Percentiles rank a stretch among this genome's conserved stretches.
Evolutionary conservation across 2,797 vertebrate genomes (phyloP).

Genomic region (Zenarchopterus dispar): DNA sequence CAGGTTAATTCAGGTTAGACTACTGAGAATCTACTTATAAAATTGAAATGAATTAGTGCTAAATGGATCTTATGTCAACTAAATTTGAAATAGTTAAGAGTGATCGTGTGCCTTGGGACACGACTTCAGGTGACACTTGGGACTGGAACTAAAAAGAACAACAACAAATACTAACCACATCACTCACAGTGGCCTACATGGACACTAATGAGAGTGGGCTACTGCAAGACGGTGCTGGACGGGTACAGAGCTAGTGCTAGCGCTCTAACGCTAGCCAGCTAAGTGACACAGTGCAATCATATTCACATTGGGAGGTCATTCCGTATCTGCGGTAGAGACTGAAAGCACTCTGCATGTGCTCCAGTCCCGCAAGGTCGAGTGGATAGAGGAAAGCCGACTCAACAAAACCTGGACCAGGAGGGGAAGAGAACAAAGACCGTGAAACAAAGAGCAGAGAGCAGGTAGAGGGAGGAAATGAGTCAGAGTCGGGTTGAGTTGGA

Average conservation of each 20-base stretch:
- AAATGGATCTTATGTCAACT: conserved; percentile 27
- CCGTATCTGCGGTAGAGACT: conserved; percentile 86
- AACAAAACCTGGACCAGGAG: conserved; percentile 89
- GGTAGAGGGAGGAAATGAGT: conserved; percentile 50
- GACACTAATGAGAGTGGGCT: conserved; percentile 47
- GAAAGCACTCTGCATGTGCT: conserved; percentile 89
- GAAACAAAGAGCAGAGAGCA: conserved; percentile 71
- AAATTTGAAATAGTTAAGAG: conserved; percentile 31
- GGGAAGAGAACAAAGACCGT: conserved; percentile 64
- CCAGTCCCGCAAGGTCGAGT: conserved; percentile 93
- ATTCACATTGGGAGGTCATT: conserved; percentile 86
- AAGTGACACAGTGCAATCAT: conserved; percentile 58
- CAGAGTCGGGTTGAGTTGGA: conserved; percentile 31
- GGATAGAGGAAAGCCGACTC: conserved; percentile 92
- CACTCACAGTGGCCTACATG: conserved; percentile 46
- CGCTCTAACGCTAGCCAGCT: conserved; percentile 54
- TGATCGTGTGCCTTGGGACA: conserved; percentile 18
- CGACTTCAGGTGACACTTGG: conserved; percentile 19
- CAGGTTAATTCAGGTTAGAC: conserved; percentile 43
- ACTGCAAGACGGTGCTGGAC: conserved; percentile 11
- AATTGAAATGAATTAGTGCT: conserved; percentile 51
- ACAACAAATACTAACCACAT: conserved; percentile 41
- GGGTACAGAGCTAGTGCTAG: conserved; percentile 46
- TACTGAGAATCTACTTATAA: conserved; percentile 30
- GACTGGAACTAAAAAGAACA: conserved; percentile 44